Percentiles rank a stretch among this genome's conserved stretches.
phyloP scores from a whole-genome alignment of 2,113 vertebrate genomes.

The Acinonyx jubatus region DNA sequence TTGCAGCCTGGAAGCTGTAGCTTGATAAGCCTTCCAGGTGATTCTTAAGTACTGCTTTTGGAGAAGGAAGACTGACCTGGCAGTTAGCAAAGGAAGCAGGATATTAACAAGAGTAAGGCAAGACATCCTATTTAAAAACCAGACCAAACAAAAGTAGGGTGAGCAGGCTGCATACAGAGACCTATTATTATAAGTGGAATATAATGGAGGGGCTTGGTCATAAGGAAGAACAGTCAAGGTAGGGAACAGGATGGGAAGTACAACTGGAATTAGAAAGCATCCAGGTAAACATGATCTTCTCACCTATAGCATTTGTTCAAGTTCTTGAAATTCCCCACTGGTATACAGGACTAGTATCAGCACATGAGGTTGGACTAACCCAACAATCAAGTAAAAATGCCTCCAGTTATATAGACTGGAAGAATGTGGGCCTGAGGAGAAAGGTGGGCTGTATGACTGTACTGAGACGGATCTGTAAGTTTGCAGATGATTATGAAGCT shows the following conservation, averaged over 20 bases:
- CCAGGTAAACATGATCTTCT: background rate
- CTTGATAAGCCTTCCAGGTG: background rate
- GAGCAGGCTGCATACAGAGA: background rate
- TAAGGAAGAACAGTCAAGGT: background rate
- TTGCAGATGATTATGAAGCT: background rate
- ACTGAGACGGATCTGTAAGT: background rate
- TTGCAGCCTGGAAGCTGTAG: background rate
- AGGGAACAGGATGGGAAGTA: background rate
- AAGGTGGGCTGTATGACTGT: background rate
- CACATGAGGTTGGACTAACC: background rate
- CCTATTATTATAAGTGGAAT: background rate
- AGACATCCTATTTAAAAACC: background rate
- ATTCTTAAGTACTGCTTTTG: background rate
- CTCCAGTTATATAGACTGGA: background rate
- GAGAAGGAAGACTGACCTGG: background rate
- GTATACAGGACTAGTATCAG: background rate
- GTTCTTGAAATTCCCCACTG: background rate
- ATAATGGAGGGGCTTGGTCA: background rate
- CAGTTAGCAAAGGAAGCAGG: background rate
- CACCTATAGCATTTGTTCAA: background rate
- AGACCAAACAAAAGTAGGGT: background rate
- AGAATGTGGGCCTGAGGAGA: background rate
- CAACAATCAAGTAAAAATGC: background rate
- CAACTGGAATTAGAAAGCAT: background rate
- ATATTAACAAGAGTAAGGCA: background rate